Percentiles rank a stretch among this genome's conserved stretches.
Conservation (phyloP, 2,797 vertebrate species). For the Tolypeutes matacus region DNA sequence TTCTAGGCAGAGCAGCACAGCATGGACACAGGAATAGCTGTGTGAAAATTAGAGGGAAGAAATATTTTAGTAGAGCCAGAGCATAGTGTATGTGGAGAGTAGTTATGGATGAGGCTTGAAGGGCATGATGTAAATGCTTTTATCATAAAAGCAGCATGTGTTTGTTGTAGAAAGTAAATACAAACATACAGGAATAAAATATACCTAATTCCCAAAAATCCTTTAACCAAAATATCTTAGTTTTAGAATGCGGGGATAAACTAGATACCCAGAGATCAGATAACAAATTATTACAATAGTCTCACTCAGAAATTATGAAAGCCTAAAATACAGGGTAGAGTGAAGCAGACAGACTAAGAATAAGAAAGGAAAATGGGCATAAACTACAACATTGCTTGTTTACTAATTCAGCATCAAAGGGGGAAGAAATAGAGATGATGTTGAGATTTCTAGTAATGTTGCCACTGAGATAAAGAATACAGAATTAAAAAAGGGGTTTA, state of each 20-base stretch:
- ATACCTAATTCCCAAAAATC: neutral
- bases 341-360: too few relatives aligned
- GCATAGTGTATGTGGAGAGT: accelerated
- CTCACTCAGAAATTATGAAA: neutral
- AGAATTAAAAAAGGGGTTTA: neutral
- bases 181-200: neutral
- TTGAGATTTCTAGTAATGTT: neutral
- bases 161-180: neutral
- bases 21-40: accelerated
- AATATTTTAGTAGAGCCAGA: accelerated
- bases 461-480: neutral
- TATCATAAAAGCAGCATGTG: neutral
- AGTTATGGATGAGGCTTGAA: neutral
- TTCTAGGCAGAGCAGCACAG: neutral
- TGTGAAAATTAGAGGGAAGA: neutral
- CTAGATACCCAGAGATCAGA: neutral
- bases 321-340: neutral
- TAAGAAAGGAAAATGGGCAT: neutral
- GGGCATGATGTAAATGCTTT: neutral
- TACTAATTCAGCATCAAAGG: neutral
- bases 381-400: accelerated
- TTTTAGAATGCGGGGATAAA: neutral
- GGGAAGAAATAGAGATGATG: neutral
- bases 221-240: neutral
- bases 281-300: accelerated